phyloP scores from a whole-genome alignment of 2,888 invertebrate species.

The Chrysina gloriosa region DNA sequence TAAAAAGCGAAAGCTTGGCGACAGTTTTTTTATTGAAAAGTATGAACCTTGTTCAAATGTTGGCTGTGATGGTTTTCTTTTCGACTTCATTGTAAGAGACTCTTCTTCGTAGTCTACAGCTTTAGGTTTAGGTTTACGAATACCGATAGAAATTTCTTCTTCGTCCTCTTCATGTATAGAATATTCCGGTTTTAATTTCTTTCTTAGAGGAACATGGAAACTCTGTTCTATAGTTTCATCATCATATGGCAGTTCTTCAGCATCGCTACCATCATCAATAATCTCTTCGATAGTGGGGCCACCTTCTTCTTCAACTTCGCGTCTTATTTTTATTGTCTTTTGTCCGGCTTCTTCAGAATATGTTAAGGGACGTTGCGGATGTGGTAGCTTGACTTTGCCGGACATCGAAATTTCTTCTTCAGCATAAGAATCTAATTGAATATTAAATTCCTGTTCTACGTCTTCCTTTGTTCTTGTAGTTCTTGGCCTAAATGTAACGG shows the following conservation, averaged over 20 bases:
- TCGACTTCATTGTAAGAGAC: slow-evolving; percentile 77
- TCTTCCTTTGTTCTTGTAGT: slow-evolving; percentile 84
- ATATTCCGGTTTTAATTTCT: slow-evolving; percentile 67
- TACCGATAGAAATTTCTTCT: slow-evolving; percentile 69
- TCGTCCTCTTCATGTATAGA: slow-evolving; percentile 73
- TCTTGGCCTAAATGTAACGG: slow-evolving; percentile 83
- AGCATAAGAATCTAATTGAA: slow-evolving; percentile 85
- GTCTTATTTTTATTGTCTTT: slow-evolving; percentile 76
- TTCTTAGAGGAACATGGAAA: slow-evolving; percentile 63
- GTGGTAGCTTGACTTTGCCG: slow-evolving; percentile 83
- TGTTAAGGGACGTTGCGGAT: slow-evolving; percentile 77
- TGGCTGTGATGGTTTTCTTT: slow-evolving; percentile 74
- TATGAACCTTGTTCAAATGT: slow-evolving; percentile 74
- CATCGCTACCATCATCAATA: slow-evolving; percentile 72
- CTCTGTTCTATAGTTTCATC: slow-evolving; percentile 68
- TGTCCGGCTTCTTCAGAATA: slow-evolving; percentile 83
- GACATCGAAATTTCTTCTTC: slow-evolving; percentile 91
- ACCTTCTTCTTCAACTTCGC: slow-evolving; percentile 74
- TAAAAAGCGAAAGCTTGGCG: neutral
- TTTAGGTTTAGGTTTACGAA: slow-evolving; percentile 65
- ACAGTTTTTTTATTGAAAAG: slow-evolving; percentile 7
- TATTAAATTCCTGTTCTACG: slow-evolving; percentile 90
- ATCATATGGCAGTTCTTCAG: slow-evolving; percentile 69
- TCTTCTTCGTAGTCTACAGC: slow-evolving; percentile 73
- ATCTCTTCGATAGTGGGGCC: slow-evolving; percentile 74